Percentiles rank a stretch among this genome's conserved stretches.
Conservation (phyloP, 2,888 invertebrate species). For the Ypsolopha sequella region DNA sequence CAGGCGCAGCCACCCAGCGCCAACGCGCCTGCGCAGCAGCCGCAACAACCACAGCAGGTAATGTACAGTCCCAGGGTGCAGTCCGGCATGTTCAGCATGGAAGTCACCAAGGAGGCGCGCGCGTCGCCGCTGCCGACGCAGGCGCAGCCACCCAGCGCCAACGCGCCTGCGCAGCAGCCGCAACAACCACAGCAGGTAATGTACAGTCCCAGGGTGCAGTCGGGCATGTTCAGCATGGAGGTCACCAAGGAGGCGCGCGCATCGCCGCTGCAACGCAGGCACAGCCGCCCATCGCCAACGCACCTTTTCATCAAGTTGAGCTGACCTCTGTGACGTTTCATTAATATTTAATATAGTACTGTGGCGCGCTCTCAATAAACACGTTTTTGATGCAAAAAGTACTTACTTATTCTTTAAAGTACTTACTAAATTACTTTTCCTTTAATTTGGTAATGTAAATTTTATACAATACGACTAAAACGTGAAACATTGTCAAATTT, state of each 20-base stretch:
- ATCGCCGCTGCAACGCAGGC: slow-evolving; percentile 46
- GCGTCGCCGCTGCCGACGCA: slow-evolving; percentile 52
- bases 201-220: slow-evolving; percentile 48
- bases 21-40: slow-evolving; percentile 27
- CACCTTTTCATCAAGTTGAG: too few relatives aligned
- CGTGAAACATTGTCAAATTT: too few relatives aligned
- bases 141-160: slow-evolving; percentile 31
- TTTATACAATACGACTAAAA: too few relatives aligned
- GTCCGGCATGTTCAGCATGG: slow-evolving; percentile 83
- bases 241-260: slow-evolving; percentile 79
- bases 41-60: slow-evolving; percentile 55
- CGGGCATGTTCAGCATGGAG: slow-evolving; percentile 85
- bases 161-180: slow-evolving; percentile 29
- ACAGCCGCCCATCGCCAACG: slow-evolving; percentile 27
- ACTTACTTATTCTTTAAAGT: too few relatives aligned
- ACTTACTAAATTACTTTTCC: too few relatives aligned
- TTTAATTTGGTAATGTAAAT: too few relatives aligned
- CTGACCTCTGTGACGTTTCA: too few relatives aligned
- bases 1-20: slow-evolving; percentile 34
- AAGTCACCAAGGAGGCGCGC: slow-evolving; percentile 81
- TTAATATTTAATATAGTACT: too few relatives aligned
- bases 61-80: slow-evolving; percentile 42
- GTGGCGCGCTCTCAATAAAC: too few relatives aligned
- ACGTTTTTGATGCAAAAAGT: too few relatives aligned
- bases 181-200: slow-evolving; percentile 45